Evolutionary conservation across 2,888 invertebrate species (phyloP), one percentile per base, ranked within the genome.

Genomic region (Eulithis testata): DNA sequence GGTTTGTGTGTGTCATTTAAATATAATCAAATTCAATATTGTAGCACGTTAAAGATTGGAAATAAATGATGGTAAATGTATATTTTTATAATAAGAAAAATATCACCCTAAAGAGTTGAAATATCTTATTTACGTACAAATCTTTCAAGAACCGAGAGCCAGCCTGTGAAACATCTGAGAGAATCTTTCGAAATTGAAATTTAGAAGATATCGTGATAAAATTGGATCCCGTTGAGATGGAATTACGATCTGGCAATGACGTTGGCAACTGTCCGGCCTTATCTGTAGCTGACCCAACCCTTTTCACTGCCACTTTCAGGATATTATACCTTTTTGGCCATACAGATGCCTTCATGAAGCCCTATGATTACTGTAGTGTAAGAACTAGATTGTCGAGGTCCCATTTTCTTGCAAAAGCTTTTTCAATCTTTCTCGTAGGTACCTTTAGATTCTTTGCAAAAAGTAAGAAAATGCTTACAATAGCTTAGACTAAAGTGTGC

Each of bases 241-340:
- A 79, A 85, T 90, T 89, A 89, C 86, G 85, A 86, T 82, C 86
- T 85, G 87, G 83, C 83, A 86, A 89, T 87, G 90, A 88, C 87
- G 84, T 77, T 81, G 83, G 84, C 81, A 84, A 86, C 85, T 85
- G 88, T 85, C 85, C 84, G 80, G 74, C 76, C 85, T 90, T 91
- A 91, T 91, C 91, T 90, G 78, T 79, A 73, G 79, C 76, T 83
- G 84, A 85, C 87, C 87, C 83, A 87, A 91, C 90, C 91, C 91
- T 91, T 90, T 89, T 90, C 90, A 88, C 84, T 83, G 85, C 85
- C 86, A 82, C 74, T 79, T 79, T 76, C 71, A 74, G 66, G 69
- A 75, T 65, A 78, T 79, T 77, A 76, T 76, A 78, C 75, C 69
- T 78, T 76, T 64, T 75, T 78, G 74, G 73, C 77, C 73, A 76